phyloP scores from a whole-genome alignment of 2,797 vertebrate genomes.

The Poeciliopsis gracilis region DNA sequence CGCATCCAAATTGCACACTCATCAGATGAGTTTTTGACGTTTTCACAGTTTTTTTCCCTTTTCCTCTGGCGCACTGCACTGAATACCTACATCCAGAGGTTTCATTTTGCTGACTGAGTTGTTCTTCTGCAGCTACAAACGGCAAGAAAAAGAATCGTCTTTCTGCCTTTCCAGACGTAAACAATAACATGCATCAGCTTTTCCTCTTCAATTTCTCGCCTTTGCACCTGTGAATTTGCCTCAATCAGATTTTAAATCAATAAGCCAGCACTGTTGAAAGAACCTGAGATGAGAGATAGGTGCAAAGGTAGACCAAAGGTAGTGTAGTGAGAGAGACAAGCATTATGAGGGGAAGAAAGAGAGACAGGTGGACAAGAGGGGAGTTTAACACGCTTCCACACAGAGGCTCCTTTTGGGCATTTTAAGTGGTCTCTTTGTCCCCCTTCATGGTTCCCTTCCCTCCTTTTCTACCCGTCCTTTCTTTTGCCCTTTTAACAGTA shows the following conservation, averaged over 20 bases:
- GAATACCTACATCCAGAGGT: no score
- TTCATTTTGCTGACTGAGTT: no score
- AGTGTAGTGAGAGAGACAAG: constrained; percentile 25
- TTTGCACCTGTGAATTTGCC: neutral
- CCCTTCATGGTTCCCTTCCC: constrained; percentile 60
- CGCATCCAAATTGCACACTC: no score
- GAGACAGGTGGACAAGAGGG: constrained; percentile 4
- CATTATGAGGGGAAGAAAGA: constrained; percentile 15
- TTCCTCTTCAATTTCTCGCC: neutral
- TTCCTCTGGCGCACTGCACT: no score
- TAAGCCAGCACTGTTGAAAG: neutral
- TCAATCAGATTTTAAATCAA: neutral
- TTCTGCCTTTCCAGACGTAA: no score
- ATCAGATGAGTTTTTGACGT: no score
- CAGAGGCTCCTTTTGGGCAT: constrained; percentile 57
- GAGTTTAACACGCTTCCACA: constrained; percentile 59
- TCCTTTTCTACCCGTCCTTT: constrained; percentile 63
- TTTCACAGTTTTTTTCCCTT: no score
- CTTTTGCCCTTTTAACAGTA: constrained; percentile 72
- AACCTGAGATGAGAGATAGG: neutral
- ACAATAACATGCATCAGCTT: no score
- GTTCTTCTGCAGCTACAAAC: no score
- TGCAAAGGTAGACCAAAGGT: neutral
- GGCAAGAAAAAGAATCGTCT: no score
- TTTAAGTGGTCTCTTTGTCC: constrained; percentile 75